Conservation (phyloP, 2,797 vertebrate genomes). For the Sciaenops ocellatus region DNA sequence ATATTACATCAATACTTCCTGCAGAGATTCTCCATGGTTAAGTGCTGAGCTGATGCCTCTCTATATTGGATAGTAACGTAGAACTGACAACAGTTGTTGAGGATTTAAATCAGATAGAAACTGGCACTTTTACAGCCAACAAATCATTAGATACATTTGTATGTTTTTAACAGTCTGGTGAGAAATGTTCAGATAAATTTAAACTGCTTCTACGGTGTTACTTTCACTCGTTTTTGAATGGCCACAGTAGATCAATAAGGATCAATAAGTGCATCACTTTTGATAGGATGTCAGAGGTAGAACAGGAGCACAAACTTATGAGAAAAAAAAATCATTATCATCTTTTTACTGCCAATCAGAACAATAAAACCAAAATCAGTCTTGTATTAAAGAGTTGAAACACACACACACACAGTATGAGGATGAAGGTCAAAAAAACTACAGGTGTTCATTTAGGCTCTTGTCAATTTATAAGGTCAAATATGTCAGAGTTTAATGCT, state of each 20-base stretch:
- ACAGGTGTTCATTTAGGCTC: rapidly evolving
- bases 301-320: neutral
- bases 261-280: neutral
- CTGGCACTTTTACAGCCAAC: neutral
- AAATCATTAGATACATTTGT: neutral
- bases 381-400: neutral
- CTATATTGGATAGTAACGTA: neutral
- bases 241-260: too few relatives aligned
- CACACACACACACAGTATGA: neutral
- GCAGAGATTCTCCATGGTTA: neutral
- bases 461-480: neutral
- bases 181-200: neutral
- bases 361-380: neutral
- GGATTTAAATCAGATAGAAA: neutral
- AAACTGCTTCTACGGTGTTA: neutral
- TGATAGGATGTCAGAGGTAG: neutral
- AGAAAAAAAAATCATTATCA: neutral
- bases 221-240: too few relatives aligned
- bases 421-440: neutral
- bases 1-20: neutral
- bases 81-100: neutral
- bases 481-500: neutral
- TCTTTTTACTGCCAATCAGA: neutral
- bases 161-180: neutral
- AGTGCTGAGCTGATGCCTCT: neutral